phyloP scores from a whole-genome alignment of 2,113 vertebrate genomes.

The Anoura caudifer region DNA sequence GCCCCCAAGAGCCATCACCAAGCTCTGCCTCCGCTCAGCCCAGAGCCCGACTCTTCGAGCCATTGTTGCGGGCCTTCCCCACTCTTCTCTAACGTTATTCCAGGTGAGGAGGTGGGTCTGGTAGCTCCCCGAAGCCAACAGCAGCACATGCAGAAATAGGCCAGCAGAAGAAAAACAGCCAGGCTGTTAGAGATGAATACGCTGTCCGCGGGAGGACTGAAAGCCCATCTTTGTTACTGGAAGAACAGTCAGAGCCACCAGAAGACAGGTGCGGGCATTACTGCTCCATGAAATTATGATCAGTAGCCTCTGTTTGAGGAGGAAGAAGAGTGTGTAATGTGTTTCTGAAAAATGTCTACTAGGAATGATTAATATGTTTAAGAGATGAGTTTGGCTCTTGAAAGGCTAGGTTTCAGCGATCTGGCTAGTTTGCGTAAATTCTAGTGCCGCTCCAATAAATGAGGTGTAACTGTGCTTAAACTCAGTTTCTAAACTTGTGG shows the following conservation, averaged over 20 bases:
- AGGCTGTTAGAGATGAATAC: background rate
- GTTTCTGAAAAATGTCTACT: conserved; percentile 33
- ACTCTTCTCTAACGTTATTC: background rate
- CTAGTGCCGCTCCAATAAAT: background rate
- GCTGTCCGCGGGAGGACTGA: background rate
- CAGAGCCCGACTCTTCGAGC: background rate
- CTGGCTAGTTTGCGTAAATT: background rate
- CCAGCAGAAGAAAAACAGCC: background rate
- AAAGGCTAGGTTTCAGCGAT: background rate
- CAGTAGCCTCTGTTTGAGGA: background rate
- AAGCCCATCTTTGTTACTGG: background rate
- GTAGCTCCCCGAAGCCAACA: background rate
- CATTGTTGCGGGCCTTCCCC: background rate
- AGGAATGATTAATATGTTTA: conserved; percentile 43
- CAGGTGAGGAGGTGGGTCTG: background rate
- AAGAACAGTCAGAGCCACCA: background rate
- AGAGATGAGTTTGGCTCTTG: background rate
- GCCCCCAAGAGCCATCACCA: background rate
- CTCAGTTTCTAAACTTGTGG: background rate
- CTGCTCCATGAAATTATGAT: background rate
- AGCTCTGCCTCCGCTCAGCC: background rate
- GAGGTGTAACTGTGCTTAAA: background rate
- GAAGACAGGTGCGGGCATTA: background rate
- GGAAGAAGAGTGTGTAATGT: background rate
- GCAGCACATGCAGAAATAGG: background rate